Conservation (phyloP, 1,140 invertebrate species). For the Drosophila nikananu region DNA sequence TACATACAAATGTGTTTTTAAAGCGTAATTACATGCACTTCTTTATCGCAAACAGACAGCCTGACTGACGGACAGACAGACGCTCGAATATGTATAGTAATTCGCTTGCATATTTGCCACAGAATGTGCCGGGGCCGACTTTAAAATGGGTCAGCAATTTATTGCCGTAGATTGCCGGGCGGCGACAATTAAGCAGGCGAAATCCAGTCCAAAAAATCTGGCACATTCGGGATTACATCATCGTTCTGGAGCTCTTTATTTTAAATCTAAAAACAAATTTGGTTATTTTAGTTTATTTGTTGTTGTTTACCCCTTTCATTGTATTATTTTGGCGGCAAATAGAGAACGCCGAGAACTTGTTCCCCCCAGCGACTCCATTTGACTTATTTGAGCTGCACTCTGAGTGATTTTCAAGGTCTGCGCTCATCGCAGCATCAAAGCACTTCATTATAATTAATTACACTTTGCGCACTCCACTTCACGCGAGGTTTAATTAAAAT, state of each 20-base stretch:
- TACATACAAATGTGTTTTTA: slow-evolving; percentile 75
- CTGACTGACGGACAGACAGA: slow-evolving; percentile 9
- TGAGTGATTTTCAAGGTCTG: slow-evolving; percentile 52
- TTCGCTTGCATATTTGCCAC: slow-evolving; percentile 43
- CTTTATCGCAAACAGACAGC: slow-evolving; percentile 57
- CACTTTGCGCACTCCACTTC: slow-evolving; percentile 23
- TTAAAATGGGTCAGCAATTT: slow-evolving; percentile 80
- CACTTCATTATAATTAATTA: slow-evolving; percentile 52
- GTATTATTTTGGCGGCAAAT: slow-evolving; percentile 41
- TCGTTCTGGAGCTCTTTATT: slow-evolving; percentile 28
- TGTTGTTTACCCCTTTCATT: neutral
- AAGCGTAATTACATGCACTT: slow-evolving; percentile 80
- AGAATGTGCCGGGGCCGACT: slow-evolving; percentile 58
- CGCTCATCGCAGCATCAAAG: slow-evolving; percentile 44
- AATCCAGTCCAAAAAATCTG: slow-evolving; percentile 71
- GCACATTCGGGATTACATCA: slow-evolving; percentile 77
- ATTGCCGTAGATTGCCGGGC: slow-evolving; percentile 65
- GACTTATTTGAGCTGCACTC: slow-evolving; percentile 64
- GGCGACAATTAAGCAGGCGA: slow-evolving; percentile 72
- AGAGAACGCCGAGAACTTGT: slow-evolving; percentile 55
- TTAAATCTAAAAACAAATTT: slow-evolving; percentile 38
- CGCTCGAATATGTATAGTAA: slow-evolving; percentile 17
- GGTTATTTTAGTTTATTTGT: slow-evolving; percentile 36
- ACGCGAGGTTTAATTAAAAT: slow-evolving; percentile 34
- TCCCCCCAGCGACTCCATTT: slow-evolving; percentile 36